Conservation (phyloP, 2,797 vertebrate species). For the Platalea minor region DNA sequence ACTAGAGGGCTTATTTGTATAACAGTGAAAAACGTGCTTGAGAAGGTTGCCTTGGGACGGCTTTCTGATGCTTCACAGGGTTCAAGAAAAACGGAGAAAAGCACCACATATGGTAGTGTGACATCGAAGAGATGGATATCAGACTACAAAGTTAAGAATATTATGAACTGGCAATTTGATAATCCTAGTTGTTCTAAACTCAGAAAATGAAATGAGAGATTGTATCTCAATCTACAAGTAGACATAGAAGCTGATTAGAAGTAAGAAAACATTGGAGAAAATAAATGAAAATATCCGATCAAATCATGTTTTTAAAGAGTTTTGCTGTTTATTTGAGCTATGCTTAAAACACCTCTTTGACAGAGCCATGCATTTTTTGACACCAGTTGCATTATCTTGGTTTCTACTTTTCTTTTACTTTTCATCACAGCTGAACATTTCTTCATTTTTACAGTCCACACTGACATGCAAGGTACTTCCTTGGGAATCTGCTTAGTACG, state of each 20-base stretch:
- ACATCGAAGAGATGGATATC: neutral
- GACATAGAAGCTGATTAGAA: neutral
- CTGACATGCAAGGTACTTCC: neutral
- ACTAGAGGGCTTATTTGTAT: slow-evolving; percentile 61
- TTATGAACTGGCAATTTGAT: neutral
- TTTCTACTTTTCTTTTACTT: neutral
- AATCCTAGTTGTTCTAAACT: neutral
- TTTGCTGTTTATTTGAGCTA: neutral
- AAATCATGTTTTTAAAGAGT: neutral
- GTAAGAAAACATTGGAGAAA: neutral
- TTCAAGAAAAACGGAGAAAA: neutral
- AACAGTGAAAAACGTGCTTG: neutral
- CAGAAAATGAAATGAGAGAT: neutral
- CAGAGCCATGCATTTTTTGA: neutral
- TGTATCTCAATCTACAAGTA: neutral
- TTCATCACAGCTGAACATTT: neutral
- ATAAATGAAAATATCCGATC: neutral
- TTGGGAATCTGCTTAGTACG: neutral
- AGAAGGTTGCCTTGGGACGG: neutral
- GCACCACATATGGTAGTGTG: neutral
- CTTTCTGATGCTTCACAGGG: neutral
- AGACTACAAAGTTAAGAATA: neutral
- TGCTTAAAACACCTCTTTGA: neutral
- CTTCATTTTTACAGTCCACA: neutral
- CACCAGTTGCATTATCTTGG: neutral